These are phyloP conservation scores for Falco peregrinus DNA, from an alignment of 2,797 vertebrate genomes.

Conservation along the genomic window DNA sequence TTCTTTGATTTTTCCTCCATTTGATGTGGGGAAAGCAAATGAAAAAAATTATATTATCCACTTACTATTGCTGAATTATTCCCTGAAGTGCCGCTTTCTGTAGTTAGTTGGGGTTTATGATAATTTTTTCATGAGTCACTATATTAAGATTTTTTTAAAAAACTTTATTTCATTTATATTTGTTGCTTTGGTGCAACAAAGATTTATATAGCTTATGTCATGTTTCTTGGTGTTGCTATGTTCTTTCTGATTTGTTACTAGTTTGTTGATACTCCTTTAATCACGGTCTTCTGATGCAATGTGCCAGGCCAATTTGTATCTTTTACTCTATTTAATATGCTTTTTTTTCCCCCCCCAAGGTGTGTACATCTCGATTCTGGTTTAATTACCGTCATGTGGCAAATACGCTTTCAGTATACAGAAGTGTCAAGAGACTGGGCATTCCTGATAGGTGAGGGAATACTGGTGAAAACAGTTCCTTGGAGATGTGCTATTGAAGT, in stretches of 20 bases:
- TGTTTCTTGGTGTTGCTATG: neutral
- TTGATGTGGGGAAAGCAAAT: neutral
- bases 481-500: neutral
- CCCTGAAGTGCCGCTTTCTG: neutral
- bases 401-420: slow-evolving; percentile 95
- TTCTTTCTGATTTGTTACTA: neutral
- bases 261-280: neutral
- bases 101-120: neutral
- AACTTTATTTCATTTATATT: neutral
- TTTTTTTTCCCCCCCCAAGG: slow-evolving; percentile 72
- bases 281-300: neutral
- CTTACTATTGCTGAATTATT: neutral
- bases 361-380: slow-evolving; percentile 98
- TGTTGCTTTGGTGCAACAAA: neutral
- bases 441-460: slow-evolving; percentile 93
- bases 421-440: slow-evolving; percentile 96
- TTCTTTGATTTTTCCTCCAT: neutral
- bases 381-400: slow-evolving; percentile 98
- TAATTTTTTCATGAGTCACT: neutral
- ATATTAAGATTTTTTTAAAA: neutral
- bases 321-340: neutral
- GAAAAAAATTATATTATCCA: neutral
- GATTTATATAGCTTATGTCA: neutral
- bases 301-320: neutral
- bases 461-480: neutral